Evolutionary conservation across 2,888 invertebrate species (phyloP).

Genomic region (Drosophila rubida): DNA sequence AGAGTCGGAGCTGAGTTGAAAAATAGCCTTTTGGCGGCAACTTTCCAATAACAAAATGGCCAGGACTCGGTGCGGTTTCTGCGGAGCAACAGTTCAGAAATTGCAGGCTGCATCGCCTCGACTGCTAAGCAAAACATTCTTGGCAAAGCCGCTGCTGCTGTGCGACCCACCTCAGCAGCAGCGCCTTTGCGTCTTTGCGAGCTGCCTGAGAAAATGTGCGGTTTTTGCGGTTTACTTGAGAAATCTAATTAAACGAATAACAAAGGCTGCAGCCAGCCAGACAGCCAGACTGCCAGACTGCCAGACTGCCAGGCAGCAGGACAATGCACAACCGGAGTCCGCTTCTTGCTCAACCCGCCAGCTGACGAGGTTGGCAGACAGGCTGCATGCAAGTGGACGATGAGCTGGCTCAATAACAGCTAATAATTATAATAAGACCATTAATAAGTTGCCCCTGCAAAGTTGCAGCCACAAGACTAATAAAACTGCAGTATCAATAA

Average conservation of each 20-base stretch:
- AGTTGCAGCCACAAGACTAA: constrained; percentile 15
- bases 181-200: constrained; percentile 9
- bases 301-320: constrained; percentile 24
- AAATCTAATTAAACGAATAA: constrained; percentile 81
- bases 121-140: constrained; percentile 53
- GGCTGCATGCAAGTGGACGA: constrained; percentile 17
- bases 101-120: constrained; percentile 53
- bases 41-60: constrained; percentile 65
- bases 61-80: constrained; percentile 48
- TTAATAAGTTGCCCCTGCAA: constrained; percentile 39
- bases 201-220: constrained; percentile 77
- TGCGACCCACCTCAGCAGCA: constrained; percentile 14
- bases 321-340: constrained; percentile 33
- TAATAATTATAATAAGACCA: constrained; percentile 36
- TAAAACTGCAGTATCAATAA: constrained; percentile 15
- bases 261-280: constrained; percentile 45
- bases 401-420: constrained; percentile 32
- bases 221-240: constrained; percentile 76
- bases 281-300: background rate
- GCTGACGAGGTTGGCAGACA: constrained; percentile 31
- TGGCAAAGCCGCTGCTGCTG: constrained; percentile 30
- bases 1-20: constrained; percentile 42
- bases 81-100: constrained; percentile 41
- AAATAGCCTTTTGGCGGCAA: constrained; percentile 64
- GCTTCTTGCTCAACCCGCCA: background rate